Base-by-base conservation (phyloP, 2,888 invertebrate genomes). In the Gasteruption jaculator region DNA sequence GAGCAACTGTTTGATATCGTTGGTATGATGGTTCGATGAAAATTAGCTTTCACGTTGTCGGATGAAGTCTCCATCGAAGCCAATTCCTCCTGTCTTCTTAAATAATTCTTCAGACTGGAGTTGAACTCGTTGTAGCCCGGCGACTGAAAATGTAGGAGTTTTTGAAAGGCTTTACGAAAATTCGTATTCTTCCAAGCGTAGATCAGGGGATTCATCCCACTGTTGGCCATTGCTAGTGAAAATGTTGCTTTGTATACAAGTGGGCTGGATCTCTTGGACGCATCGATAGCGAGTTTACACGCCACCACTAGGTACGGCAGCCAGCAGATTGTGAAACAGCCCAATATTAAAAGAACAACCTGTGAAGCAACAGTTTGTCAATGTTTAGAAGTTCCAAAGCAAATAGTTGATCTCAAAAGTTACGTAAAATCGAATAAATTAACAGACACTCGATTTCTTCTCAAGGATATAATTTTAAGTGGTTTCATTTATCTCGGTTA, bases 111-210 rank as follows among this genome's bases (percentile, higher is more conserved):
- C 12, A 61, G 63, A 29, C 65, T 68, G 18, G 65, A 58, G 32
- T 76, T 67, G 49, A 77, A 76, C 44, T 76, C 75, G 1, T 75
- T 74, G 1, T 75, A 71, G 56, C 83, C 81, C 0, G 82, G 82
- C 45, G 76, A 74, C 58, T 79, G 77, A 62, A 86, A 85, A 18
- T 79, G 77, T 11, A 86, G 69, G 8, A 86, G 73, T 49, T 80
- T 79, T 20, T 77, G 75, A 61, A 88, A 87, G 1, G 87, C 84
- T 35, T 78, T 77, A 4, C 87, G 79, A 64, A 87, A 88, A 48
- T 82, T 85, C 5, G 80, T 76, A 65, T 87, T 88, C 68, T 89
- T 89, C 88, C 89, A 89, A 20, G 87, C 86, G 72, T 89, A 89
- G 57, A 88, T 87, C 30, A 88, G 73, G 0, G 89, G 89, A 71